phyloP scores from a whole-genome alignment of 2,797 vertebrate species.

The Nothura maculosa region DNA sequence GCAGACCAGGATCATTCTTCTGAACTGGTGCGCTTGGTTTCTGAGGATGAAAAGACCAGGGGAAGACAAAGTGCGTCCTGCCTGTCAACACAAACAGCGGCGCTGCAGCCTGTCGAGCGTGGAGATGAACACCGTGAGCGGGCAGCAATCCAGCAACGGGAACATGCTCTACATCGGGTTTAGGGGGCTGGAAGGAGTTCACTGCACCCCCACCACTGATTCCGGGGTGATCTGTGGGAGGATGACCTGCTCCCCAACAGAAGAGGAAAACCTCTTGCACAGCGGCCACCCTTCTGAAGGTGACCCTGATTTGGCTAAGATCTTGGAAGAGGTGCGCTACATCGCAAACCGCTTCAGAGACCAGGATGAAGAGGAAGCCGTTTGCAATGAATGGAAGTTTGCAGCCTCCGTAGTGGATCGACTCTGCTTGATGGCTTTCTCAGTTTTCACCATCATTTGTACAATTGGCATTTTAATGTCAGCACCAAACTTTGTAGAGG shows the following conservation, averaged over 20 bases:
- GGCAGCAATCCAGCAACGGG: conserved; percentile 82
- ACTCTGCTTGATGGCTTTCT: conserved; percentile 95
- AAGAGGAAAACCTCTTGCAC: conserved; percentile 82
- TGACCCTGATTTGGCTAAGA: conserved; percentile 82
- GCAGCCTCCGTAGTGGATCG: conserved; percentile 95
- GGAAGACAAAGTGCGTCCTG: conserved; percentile 87
- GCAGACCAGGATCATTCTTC: conserved; percentile 91
- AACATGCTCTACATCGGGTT: conserved; percentile 91
- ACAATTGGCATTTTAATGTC: conserved; percentile 96
- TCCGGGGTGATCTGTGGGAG: conserved; percentile 85
- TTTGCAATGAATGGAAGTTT: conserved; percentile 96
- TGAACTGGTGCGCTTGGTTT: conserved; percentile 98
- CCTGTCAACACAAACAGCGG: conserved; percentile 87
- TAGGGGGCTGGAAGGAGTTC: conserved; percentile 87
- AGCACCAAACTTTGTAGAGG: conserved; percentile 93
- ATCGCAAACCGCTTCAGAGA: conserved; percentile 89
- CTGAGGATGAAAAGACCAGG: conserved; percentile 94
- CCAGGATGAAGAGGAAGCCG: conserved; percentile 87
- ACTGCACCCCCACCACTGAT: conserved; percentile 83
- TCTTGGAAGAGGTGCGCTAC: conserved; percentile 92
- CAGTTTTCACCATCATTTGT: conserved; percentile 93
- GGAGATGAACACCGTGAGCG: conserved; percentile 84
- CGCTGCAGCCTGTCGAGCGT: conserved; percentile 89
- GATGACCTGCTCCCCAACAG: conserved; percentile 82
- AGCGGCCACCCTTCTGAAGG: conserved; percentile 78